Percentiles rank a stretch among this genome's conserved stretches.
Evolutionary conservation across 1,140 invertebrate genomes (phyloP).

Genomic region (Portunus trituberculatus): DNA sequence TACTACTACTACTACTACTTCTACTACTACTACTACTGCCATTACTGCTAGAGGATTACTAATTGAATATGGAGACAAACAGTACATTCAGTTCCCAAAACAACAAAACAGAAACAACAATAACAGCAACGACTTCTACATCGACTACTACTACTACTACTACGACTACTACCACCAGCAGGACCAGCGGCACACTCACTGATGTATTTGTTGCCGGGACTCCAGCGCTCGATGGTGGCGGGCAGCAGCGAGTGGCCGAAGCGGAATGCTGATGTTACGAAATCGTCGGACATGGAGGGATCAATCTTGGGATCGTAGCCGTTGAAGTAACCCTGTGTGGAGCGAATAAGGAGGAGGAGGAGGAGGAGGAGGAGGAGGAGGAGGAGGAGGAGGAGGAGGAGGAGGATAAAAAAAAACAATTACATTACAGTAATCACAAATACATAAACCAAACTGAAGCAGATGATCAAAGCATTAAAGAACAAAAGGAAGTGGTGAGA

Average conservation of each 20-base stretch:
- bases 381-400: not conserved
- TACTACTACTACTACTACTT: not conserved
- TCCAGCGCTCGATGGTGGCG: conserved; percentile 85
- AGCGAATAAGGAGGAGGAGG: conserved; percentile 11
- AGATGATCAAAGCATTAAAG: too few relatives aligned
- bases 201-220: conserved; percentile 93
- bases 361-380: not conserved
- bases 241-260: conserved; percentile 83
- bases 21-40: conserved; percentile 21
- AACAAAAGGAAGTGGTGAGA: not conserved
- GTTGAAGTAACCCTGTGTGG: conserved; percentile 86
- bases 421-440: not conserved
- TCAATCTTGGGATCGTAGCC: conserved; percentile 88
- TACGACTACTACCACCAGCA: not conserved
- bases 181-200: conserved; percentile 78
- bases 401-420: not conserved
- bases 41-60: not conserved
- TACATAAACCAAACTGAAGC: too few relatives aligned
- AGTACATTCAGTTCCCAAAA: not conserved
- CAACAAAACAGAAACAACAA: not conserved
- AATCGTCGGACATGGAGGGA: conserved; percentile 80
- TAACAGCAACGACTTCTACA: not conserved
- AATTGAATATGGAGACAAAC: too few relatives aligned
- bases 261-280: conserved; percentile 82
- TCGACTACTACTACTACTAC: not conserved